phyloP scores from a whole-genome alignment of 2,113 vertebrate genomes.

The Argyrosomus japonicus region DNA sequence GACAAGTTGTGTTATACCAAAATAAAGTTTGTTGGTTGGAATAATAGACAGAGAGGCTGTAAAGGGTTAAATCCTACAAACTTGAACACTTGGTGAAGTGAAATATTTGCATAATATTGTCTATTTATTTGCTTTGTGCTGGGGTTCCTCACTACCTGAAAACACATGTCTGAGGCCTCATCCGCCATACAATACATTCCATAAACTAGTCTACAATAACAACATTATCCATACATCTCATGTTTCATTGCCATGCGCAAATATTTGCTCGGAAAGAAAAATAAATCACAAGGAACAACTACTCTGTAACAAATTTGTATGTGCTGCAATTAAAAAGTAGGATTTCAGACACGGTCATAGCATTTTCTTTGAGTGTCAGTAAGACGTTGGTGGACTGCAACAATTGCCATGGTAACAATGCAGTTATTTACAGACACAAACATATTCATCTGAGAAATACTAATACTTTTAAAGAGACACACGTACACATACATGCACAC shows the following conservation, averaged over 20 bases:
- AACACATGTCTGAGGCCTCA: background rate
- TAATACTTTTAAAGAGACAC: constrained; percentile 21
- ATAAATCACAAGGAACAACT: constrained; percentile 6
- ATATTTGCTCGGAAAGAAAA: constrained; percentile 16
- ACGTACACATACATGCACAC: background rate
- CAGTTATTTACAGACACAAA: background rate
- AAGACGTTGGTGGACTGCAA: background rate
- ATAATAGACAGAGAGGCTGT: background rate
- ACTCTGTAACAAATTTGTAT: background rate
- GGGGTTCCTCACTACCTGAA: background rate
- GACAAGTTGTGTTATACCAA: background rate
- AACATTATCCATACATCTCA: constrained; percentile 18
- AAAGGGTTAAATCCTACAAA: background rate
- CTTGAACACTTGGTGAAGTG: background rate
- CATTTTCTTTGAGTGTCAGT: constrained; percentile 18
- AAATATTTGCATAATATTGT: constrained; percentile 5
- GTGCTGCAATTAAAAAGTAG: constrained; percentile 1
- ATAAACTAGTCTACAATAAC: constrained; percentile 9
- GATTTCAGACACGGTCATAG: constrained; percentile 35
- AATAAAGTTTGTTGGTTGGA: background rate
- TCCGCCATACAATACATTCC: constrained; percentile 2
- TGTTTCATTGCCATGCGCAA: constrained; percentile 14
- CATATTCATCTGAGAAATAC: constrained; percentile 38
- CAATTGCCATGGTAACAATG: constrained; percentile 41
- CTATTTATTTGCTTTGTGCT: constrained; percentile 10